Percentiles rank a stretch among this genome's conserved stretches.
Conservation (phyloP, 1,140 invertebrate species). For the Drosophila paulistorum region DNA sequence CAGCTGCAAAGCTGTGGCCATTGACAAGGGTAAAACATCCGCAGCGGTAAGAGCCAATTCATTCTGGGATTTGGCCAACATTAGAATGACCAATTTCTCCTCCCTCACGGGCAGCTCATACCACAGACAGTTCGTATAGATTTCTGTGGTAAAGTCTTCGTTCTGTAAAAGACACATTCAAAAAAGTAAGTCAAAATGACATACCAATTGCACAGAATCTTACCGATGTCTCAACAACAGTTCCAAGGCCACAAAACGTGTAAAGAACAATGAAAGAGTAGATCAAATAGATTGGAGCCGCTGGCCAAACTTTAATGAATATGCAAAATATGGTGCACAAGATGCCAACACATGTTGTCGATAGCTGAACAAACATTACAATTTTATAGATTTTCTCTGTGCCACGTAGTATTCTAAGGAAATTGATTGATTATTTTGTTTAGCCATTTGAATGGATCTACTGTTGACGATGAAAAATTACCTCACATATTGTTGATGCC, state of each 20-base stretch:
- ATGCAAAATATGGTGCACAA: conserved; percentile 64
- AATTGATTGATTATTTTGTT: too few relatives aligned
- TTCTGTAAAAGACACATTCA: conserved; percentile 36
- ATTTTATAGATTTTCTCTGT: conserved; percentile 49
- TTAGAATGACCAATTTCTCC: conserved; percentile 54
- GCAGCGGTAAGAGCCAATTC: conserved; percentile 49
- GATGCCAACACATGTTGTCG: conserved; percentile 34
- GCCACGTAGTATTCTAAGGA: conserved; percentile 37
- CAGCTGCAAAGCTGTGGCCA: conserved; percentile 40
- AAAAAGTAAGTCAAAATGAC: not conserved
- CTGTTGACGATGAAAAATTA: not conserved
- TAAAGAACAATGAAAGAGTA: conserved; percentile 47
- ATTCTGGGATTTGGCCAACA: conserved; percentile 64
- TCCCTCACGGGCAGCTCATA: conserved; percentile 56
- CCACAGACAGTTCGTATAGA: conserved; percentile 62
- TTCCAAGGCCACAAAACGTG: conserved; percentile 57
- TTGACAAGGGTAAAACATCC: conserved; percentile 57
- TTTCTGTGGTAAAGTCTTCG: conserved; percentile 32
- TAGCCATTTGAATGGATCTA: too few relatives aligned
- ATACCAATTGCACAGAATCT: not conserved
- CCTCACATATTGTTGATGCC: conserved; percentile 61
- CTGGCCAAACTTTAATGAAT: conserved; percentile 54
- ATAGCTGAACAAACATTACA: conserved; percentile 55
- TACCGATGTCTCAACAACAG: conserved; percentile 56
- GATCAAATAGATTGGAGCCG: conserved; percentile 52